A percentile compares a stretch with the other conserved stretches of the same genome.
Conservation (phyloP, 2,888 invertebrate genomes). For the Zygogramma bicolorata region DNA sequence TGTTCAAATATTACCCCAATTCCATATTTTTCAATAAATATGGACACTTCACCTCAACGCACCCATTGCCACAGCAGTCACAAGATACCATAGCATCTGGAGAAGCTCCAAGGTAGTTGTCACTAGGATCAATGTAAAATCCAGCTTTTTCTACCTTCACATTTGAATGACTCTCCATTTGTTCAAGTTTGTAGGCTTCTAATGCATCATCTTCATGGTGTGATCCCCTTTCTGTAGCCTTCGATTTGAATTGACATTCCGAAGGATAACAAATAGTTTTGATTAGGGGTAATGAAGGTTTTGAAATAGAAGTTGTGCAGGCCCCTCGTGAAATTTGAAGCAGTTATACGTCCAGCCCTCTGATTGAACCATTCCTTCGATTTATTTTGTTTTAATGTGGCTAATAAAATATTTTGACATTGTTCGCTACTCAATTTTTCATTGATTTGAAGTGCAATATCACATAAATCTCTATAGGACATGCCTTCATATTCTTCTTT, state of each 20-base stretch:
- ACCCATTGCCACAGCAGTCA: conserved; percentile 23
- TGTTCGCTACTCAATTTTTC: background rate
- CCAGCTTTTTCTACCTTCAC: conserved; percentile 17
- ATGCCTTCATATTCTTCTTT: conserved; percentile 13
- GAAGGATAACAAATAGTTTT: background rate
- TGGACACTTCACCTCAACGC: conserved; percentile 32
- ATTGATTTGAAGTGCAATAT: background rate
- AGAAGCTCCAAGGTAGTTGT: conserved; percentile 5
- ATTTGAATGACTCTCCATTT: conserved; percentile 10
- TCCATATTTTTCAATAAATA: conserved; percentile 8
- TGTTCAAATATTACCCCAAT: background rate
- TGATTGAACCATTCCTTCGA: conserved; percentile 28
- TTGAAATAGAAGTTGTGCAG: conserved; percentile 11
- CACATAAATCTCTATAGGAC: background rate
- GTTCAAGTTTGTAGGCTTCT: conserved; percentile 4
- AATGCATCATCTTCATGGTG: conserved; percentile 24
- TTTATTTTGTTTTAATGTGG: conserved; percentile 3
- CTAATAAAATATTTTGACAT: conserved; percentile 1
- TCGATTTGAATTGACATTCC: conserved; percentile 9
- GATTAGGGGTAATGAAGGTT: conserved; percentile 11
- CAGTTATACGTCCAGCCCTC: conserved; percentile 35
- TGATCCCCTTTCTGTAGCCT: conserved; percentile 15
- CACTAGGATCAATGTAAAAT: conserved; percentile 10
- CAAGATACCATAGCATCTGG: conserved; percentile 23
- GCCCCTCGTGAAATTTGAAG: conserved; percentile 26